phyloP scores from a whole-genome alignment of 2,113 vertebrate species.

The Pachycephala philippinensis region DNA sequence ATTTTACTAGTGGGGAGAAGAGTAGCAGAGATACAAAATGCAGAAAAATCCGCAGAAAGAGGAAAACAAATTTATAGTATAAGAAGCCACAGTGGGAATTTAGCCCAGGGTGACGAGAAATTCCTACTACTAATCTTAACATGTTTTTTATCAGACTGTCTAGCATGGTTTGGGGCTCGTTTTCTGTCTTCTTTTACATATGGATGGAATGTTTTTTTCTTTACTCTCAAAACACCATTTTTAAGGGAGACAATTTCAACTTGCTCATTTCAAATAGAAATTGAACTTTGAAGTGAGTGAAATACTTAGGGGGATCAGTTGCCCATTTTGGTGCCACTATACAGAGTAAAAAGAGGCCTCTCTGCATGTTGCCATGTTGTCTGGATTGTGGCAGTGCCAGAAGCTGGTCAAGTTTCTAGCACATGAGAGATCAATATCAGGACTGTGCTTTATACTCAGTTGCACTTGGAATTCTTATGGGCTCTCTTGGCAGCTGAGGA shows the following conservation, averaged over 20 bases:
- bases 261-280: neutral
- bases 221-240: neutral
- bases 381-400: neutral
- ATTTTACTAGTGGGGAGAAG: neutral
- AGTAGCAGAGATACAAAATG: neutral
- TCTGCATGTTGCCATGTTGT: neutral
- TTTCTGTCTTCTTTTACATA: neutral
- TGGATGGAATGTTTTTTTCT: neutral
- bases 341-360: neutral
- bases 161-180: neutral
- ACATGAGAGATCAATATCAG: neutral
- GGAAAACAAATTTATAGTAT: neutral
- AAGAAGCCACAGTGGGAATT: neutral
- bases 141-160: conserved; percentile 29
- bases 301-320: neutral
- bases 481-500: neutral
- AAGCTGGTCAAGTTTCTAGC: neutral
- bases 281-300: neutral
- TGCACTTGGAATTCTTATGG: neutral
- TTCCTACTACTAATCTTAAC: neutral
- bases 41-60: neutral
- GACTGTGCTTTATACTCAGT: neutral
- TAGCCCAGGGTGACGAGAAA: neutral
- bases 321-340: neutral
- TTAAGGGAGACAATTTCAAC: neutral